Percentiles rank a stretch among this genome's conserved stretches.
phyloP scores from a whole-genome alignment of 2,797 vertebrate species.

The Phoebastria nigripes region DNA sequence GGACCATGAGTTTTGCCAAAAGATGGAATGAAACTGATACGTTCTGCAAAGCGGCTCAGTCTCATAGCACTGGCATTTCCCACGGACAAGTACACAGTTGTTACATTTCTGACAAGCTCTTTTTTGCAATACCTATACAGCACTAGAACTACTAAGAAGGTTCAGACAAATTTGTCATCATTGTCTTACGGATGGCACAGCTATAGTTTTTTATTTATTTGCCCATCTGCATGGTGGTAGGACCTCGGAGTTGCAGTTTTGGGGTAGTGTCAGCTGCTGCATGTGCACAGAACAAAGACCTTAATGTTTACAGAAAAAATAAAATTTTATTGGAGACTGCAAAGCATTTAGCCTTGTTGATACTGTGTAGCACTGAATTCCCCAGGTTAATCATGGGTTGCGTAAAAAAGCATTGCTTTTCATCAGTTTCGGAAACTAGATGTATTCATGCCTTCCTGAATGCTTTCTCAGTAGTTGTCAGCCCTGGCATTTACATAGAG shows the following conservation, averaged over 20 bases:
- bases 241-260: neutral
- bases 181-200: neutral
- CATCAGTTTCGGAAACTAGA: neutral
- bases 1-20: neutral
- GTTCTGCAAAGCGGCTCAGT: neutral
- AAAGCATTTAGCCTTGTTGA: neutral
- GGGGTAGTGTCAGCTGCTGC: neutral
- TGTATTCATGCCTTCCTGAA: neutral
- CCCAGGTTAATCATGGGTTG: neutral
- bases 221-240: neutral
- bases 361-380: neutral
- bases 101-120: neutral
- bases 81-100: neutral
- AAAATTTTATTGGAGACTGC: neutral
- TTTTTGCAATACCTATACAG: neutral
- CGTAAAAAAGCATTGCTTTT: neutral
- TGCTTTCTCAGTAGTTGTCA: neutral
- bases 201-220: neutral
- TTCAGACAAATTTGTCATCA: neutral
- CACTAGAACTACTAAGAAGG: neutral
- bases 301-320: neutral
- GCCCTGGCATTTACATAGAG: neutral
- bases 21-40: neutral
- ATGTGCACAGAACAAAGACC: neutral
- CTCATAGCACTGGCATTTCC: neutral